Evolutionary conservation across 2,113 vertebrate species (phyloP), one percentile per base, ranked within the genome.

Genomic region (Saimiri boliviensis): DNA sequence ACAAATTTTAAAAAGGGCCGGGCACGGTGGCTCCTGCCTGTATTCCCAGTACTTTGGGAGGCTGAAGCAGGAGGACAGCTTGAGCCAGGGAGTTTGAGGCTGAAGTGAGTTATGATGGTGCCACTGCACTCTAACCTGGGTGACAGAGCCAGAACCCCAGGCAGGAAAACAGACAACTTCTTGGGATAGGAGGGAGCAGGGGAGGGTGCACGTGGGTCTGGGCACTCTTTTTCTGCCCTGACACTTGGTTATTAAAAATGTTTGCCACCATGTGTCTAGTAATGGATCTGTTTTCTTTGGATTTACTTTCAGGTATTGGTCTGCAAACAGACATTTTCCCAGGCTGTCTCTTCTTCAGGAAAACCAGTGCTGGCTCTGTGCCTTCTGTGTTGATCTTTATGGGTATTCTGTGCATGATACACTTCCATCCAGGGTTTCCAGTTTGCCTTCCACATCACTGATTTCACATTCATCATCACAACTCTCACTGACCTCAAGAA

Each of bases 131-230:
- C 27, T 30, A 63, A 63, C 27, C 60, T 63, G 60, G 27, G 27
- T 63, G 60, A 63, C 60, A 71, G 37, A 30, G 37, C 56, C 21
- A 17, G 20, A 86, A 40, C 54, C 8, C 9, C 49, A 87, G 58
- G 11, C 21, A 86, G 54, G 73, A 63, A 93, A 91, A 89, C 32
- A 56, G 68, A 79, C 35, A 20, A 2, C 11, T 52, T 70, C 70
- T 11, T 13, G 60, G 87, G 47, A 35, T 0, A 56, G 19, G 54
- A 30, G 16, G 71, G 25, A 7, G 49, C 37, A 54, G 25, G 76
- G 17, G 2, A n/a, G 60, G 60, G 17, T 30, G 16, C 1, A 14
- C 0, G 1, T 2, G 0, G 11, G 37, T 12, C 49, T 14, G 63
- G 45, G 11, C 32, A 35, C 27, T 45, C 27, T 16, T 42, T 73